A percentile compares a stretch with the other conserved stretches of the same genome.
phyloP scores from a whole-genome alignment of 1,140 invertebrate genomes.

The Eriosoma lanigerum region DNA sequence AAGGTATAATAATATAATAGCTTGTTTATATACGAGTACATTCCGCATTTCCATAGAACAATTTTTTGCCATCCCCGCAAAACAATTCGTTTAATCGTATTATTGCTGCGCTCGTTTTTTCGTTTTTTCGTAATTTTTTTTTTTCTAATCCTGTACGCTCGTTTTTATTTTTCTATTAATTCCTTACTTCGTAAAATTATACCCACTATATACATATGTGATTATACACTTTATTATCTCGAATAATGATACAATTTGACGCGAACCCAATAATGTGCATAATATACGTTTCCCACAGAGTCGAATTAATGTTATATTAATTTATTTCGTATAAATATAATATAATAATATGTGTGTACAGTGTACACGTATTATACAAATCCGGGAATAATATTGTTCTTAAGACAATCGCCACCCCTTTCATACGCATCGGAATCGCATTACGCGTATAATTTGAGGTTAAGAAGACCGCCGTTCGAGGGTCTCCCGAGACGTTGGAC shows the following conservation, averaged over 20 bases:
- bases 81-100: background rate
- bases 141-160: slow-evolving; percentile 1
- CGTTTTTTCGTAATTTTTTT: background rate
- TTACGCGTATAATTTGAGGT: slow-evolving; percentile 13
- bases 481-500: slow-evolving; percentile 39
- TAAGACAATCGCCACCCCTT: background rate
- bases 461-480: background rate
- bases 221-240: no score
- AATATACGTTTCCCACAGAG: background rate
- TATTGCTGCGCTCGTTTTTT: background rate
- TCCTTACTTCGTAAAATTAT: no score
- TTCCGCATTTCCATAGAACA: slow-evolving; percentile 1
- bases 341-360: background rate
- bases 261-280: no score
- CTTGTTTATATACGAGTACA: slow-evolving; percentile 4
- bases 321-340: background rate
- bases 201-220: no score
- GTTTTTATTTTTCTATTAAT: no score
- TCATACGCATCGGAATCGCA: slow-evolving; percentile 27
- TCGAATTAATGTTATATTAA: no score
- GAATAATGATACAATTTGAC: background rate
- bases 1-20: slow-evolving; percentile 22
- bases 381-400: background rate
- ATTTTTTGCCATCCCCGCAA: background rate
- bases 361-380: background rate